Evolutionary conservation across 2,888 invertebrate genomes (phyloP).

Genomic region (Phorcus lineatus): DNA sequence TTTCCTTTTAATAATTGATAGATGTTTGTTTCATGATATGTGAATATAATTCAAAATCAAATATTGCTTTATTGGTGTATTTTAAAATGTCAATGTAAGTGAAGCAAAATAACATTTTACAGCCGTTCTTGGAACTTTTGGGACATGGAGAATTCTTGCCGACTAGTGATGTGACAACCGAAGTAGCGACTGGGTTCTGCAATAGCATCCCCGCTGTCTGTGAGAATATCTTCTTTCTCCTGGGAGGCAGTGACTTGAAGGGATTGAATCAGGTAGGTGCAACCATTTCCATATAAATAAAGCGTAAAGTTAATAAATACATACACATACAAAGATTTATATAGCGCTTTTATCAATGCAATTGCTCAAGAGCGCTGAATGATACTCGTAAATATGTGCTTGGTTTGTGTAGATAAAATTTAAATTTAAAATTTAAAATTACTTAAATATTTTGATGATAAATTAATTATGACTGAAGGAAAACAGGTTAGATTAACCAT

Average conservation of each 20-base stretch:
- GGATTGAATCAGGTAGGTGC: conserved; percentile 81
- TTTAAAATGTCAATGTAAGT: neutral
- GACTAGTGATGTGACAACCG: conserved; percentile 11
- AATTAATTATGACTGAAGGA: too few relatives aligned
- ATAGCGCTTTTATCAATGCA: too few relatives aligned
- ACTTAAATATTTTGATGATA: too few relatives aligned
- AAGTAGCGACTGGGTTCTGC: neutral
- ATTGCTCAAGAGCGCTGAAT: too few relatives aligned
- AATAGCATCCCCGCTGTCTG: conserved; percentile 78
- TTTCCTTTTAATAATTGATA: too few relatives aligned
- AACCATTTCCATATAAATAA: neutral
- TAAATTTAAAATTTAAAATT: too few relatives aligned
- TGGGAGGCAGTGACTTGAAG: conserved; percentile 83
- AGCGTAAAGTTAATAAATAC: neutral
- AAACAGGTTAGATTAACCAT: too few relatives aligned
- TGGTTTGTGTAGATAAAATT: too few relatives aligned
- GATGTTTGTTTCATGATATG: too few relatives aligned
- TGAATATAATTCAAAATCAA: too few relatives aligned
- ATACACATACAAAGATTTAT: neutral
- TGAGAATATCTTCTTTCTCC: conserved; percentile 83
- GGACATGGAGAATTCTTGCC: conserved; percentile 86
- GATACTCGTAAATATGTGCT: too few relatives aligned
- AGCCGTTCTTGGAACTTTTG: conserved; percentile 80
- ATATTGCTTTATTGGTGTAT: too few relatives aligned
- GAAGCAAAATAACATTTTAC: conserved; percentile 63